phyloP scores from a whole-genome alignment of 2,797 vertebrate species.

The Carcharodon carcharias region DNA sequence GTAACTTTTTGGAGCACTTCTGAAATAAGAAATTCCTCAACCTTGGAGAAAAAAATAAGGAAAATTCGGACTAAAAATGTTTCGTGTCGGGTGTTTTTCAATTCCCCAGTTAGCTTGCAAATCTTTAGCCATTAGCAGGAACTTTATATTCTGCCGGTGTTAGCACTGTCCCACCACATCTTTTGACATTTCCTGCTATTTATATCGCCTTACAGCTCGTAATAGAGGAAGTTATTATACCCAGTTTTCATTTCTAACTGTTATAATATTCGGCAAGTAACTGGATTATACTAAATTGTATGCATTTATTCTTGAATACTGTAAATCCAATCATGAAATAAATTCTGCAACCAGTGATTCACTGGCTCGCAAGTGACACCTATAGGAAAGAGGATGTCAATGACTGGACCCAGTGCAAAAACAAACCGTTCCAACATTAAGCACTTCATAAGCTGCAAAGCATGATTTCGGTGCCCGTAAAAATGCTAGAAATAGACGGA shows the following conservation, averaged over 20 bases:
- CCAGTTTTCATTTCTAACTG: not conserved
- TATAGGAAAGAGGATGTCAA: conserved; percentile 5
- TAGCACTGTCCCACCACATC: not conserved
- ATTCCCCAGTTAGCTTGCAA: not conserved
- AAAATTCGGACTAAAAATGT: not conserved
- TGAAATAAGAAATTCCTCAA: not conserved
- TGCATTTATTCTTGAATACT: not conserved
- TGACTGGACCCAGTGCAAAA: not conserved
- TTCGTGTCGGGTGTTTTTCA: not conserved
- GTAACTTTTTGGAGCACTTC: not conserved
- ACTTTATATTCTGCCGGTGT: not conserved
- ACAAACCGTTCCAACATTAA: too few species aligned
- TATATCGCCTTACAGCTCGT: not conserved
- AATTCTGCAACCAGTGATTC: not conserved
- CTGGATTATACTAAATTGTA: not conserved
- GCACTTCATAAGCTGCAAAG: not conserved
- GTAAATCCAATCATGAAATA: not conserved
- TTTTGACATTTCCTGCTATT: not conserved
- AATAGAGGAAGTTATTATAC: not conserved
- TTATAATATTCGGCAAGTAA: not conserved
- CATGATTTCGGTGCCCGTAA: not conserved
- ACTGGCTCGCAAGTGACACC: not conserved
- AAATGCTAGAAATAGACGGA: not conserved
- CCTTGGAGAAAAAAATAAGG: not conserved
- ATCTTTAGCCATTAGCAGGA: not conserved